Evolutionary conservation across 2,797 vertebrate species (phyloP).

Genomic region (Hydrophis major): DNA sequence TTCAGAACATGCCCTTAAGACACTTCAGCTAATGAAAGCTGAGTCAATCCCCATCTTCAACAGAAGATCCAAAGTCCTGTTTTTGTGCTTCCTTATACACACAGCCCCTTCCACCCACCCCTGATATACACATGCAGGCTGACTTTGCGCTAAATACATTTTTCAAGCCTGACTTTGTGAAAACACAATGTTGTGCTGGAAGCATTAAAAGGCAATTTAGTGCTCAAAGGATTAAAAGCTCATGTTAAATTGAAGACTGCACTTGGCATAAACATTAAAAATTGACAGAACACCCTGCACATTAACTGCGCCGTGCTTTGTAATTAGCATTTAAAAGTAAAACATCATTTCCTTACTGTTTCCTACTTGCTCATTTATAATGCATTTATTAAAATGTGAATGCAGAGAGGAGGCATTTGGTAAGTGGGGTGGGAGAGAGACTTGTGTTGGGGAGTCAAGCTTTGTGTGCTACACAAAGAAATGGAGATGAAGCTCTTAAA

Average conservation of each 20-base stretch:
- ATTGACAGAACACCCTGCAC: slow-evolving; percentile 91
- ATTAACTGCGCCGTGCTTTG: slow-evolving; percentile 83
- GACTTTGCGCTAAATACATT: slow-evolving; percentile 81
- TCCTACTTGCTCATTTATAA: slow-evolving; percentile 83
- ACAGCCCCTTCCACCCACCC: too few relatives aligned
- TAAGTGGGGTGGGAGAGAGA: slow-evolving; percentile 43
- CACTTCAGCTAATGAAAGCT: background rate
- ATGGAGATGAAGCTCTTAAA: slow-evolving; percentile 26
- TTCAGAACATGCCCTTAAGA: background rate
- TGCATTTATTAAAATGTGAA: slow-evolving; percentile 81
- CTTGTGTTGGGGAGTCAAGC: slow-evolving; percentile 37
- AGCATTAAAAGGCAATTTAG: slow-evolving; percentile 96
- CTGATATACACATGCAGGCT: slow-evolving; percentile 56
- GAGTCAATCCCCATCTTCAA: background rate
- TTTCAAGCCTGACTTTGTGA: slow-evolving; percentile 85
- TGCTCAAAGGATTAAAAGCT: slow-evolving; percentile 95
- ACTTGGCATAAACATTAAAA: slow-evolving; percentile 94
- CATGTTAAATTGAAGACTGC: slow-evolving; percentile 98
- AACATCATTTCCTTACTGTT: slow-evolving; percentile 84
- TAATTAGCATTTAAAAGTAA: slow-evolving; percentile 88
- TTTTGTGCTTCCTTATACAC: background rate
- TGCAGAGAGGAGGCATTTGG: slow-evolving; percentile 64
- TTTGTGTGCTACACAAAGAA: slow-evolving; percentile 23
- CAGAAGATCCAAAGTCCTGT: background rate
- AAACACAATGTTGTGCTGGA: slow-evolving; percentile 88